Base-by-base conservation (phyloP, 2,113 vertebrate species). In the Mionectes macconnelli region DNA sequence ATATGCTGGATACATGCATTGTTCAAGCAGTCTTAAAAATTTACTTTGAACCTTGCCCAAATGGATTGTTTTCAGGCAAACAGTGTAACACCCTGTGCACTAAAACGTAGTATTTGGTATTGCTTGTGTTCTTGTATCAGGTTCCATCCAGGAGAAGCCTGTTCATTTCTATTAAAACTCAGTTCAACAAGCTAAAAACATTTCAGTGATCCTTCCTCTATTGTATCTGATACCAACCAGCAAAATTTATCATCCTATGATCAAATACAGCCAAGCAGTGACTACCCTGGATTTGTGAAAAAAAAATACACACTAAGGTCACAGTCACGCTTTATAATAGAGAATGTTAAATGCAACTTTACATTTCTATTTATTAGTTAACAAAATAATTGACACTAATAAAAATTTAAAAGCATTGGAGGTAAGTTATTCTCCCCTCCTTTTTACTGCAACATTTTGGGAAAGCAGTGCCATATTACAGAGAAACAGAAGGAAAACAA, bases 1-100 rank as follows among this genome's bases (percentile, higher is more conserved):
- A 1, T 8, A 23, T 2, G 4, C 4, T 40, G 55, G 28, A 37
- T 4, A 66, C 8, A 15, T 10, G 18, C 25, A 35, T 2, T 66
- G 64, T 42, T 68, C 50, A 66, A 87, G 37, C 2, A 6, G 37
- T 22, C 40, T 8, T 4, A 47, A 72, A 84, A 73, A 37, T 24
- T 42, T 16, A 21, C 27, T 62, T 5, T 15, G 9, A 49, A 42
- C 12, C 33, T 63, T 33, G 30, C 28, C 81, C 2, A n/a, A 64
- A 77, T 6, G 5, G 28, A 42, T 42, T 4, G 5, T 44, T 66
- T 87, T 28, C 53, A 77, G 63, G 53, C 27, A 67, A 74, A 69
- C 9, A n/a, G 17, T 12, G 24, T 31, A 62, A 52, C 47, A 67
- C 5, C 20, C n/a, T 53, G 23, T 6, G 24, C 9, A 8, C 60